Base-by-base conservation (phyloP, 2,888 invertebrate species). In the Seira musarum region DNA sequence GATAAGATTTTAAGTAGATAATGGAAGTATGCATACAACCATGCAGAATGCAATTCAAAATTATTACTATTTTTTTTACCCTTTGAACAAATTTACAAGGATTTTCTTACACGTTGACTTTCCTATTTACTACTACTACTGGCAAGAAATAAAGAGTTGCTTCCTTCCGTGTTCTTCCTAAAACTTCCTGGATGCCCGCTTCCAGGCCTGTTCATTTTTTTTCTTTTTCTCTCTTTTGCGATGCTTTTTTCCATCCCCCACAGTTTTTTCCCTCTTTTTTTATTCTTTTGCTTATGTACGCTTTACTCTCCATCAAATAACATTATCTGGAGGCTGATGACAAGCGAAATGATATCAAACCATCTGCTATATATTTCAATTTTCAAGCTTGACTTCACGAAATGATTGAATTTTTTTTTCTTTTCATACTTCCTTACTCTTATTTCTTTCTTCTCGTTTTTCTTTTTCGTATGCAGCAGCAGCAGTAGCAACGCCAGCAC, bases 321-420 rank as follows among this genome's bases (percentile, higher is more conserved):
- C 86, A 85, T 85, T 85, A 86, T 86, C 85, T 86, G 84, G 83
- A 84, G 85, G 87, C 84, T 86, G 87, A 86, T 86, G 86, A 86
- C 87, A 86, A 87, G 84, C 82, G 85, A 87, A 87, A 87, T 87
- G 87, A 87, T 87, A 87, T 87, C 86, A 87, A 87, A 87, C 86
- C 87, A 87, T 87, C 87, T 87, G 87, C 84, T 86, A 86, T 87
- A 86, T 85, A 86, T 87, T 87, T 87, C 87, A 87, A 87, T 87
- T 87, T 87, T 87, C 87, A 86, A 85, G 87, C 87, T 86, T 85
- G 82, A 87, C 86, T 87, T 87, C 86, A 87, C 87, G 84, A 84
- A 87, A 87, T 87, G 87, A 87, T 87, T 87, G 87, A 87, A 87
- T 86, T 85, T 85, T 86, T 83, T 86, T 85, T 84, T 84, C 80